phyloP scores from a whole-genome alignment of 2,797 vertebrate species.

The Tadarida brasiliensis region DNA sequence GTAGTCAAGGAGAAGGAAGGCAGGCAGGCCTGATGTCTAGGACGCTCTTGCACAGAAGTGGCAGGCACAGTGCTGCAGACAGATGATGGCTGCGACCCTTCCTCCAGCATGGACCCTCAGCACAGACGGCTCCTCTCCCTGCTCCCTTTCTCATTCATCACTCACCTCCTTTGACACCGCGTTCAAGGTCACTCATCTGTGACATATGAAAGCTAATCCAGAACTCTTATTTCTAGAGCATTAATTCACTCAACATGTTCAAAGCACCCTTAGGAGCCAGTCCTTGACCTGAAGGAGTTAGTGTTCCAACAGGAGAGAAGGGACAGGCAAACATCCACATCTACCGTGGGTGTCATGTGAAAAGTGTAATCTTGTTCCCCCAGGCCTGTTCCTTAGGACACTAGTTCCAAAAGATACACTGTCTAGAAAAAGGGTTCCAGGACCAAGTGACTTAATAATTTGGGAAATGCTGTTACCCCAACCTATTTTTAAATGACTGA shows the following conservation, averaged over 20 bases:
- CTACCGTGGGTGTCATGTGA: background rate
- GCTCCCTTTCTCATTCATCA: background rate
- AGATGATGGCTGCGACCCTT: background rate
- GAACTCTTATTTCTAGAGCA: constrained; percentile 23
- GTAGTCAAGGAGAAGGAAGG: background rate
- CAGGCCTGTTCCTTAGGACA: background rate
- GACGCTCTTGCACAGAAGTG: background rate
- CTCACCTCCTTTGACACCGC: rapidly evolving
- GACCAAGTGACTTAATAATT: background rate
- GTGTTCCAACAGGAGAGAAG: background rate
- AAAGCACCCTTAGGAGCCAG: background rate
- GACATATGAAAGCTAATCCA: background rate
- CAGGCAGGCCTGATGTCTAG: background rate
- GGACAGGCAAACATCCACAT: background rate
- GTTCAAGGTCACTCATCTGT: background rate
- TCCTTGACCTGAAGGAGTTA: background rate
- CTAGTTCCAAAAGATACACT: background rate
- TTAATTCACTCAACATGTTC: background rate
- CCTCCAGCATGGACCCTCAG: background rate
- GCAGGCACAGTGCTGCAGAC: rapidly evolving
- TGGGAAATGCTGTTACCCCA: background rate
- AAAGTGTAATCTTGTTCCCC: background rate
- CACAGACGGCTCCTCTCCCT: background rate
- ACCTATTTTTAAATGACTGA: background rate
- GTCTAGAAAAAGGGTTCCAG: background rate